These are phyloP conservation scores for Enteromius viviparus DNA, from an alignment of 2,797 vertebrate species.

Conservation along the genomic window DNA sequence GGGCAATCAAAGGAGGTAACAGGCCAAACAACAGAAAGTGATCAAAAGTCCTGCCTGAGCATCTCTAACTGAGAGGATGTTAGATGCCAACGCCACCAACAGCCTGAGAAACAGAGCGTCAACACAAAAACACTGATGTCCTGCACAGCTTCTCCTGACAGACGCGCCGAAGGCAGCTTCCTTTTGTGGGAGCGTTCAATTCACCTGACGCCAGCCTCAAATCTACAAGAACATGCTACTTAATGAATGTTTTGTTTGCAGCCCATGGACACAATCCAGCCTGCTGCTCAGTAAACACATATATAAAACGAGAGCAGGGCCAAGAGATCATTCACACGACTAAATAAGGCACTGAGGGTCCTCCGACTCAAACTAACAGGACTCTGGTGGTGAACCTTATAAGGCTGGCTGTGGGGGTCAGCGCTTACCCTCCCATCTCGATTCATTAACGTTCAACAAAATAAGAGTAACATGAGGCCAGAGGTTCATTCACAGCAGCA, in stretches of 20 bases:
- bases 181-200: conserved; percentile 17
- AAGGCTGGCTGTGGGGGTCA: conserved; percentile 10
- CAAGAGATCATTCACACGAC: background rate
- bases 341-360: conserved; percentile 41
- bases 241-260: conserved; percentile 42
- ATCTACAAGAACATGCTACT: conserved; percentile 8
- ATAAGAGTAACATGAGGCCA: background rate
- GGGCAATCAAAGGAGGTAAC: background rate
- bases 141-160: conserved; percentile 11
- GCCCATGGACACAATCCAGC: conserved; percentile 16
- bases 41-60: background rate
- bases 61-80: background rate
- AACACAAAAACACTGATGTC: conserved; percentile 20
- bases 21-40: background rate
- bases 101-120: conserved; percentile 11
- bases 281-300: conserved; percentile 16
- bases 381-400: conserved; percentile 19
- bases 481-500: conserved; percentile 16
- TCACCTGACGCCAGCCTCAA: background rate
- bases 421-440: background rate
- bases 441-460: conserved; percentile 23
- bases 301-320: conserved; percentile 7
- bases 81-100: background rate
- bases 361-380: background rate
- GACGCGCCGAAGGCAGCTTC: background rate